Conservation (phyloP, 64 coral and sea anemone species). For the Platygyra sinensis region DNA sequence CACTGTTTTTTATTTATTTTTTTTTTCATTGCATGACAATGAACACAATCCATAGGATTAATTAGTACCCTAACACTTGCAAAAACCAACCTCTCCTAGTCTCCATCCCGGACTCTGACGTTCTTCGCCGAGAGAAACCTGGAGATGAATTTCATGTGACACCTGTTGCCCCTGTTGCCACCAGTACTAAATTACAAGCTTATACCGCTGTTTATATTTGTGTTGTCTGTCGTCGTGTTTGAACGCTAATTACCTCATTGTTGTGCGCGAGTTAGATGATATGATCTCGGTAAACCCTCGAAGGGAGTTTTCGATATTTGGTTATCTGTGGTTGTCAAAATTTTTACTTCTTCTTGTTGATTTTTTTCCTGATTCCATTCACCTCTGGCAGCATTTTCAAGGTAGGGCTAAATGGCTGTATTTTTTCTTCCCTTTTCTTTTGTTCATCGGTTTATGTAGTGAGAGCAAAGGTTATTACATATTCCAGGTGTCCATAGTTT, state of each 20-base stretch:
- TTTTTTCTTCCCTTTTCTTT: neutral
- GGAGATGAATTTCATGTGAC: neutral
- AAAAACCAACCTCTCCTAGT: neutral
- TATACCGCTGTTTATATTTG: slow-evolving; percentile 8
- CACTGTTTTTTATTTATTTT: no score
- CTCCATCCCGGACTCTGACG: no score
- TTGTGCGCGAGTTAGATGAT: slow-evolving; percentile 18
- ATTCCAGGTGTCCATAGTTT: neutral
- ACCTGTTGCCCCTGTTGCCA: slow-evolving; percentile 19
- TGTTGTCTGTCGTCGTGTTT: neutral
- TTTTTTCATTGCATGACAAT: no score
- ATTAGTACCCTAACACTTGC: neutral
- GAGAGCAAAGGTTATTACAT: neutral
- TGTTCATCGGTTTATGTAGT: neutral
- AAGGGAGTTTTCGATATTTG: neutral
- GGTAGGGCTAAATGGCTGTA: neutral
- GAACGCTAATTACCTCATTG: slow-evolving; percentile 24
- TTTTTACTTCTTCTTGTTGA: neutral
- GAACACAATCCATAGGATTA: neutral
- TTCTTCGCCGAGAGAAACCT: neutral
- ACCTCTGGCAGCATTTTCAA: neutral
- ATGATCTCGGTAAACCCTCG: neutral
- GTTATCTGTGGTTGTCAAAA: neutral
- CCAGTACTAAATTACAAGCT: neutral
- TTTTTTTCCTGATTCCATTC: neutral